Evolutionary conservation across 2,888 invertebrate genomes (phyloP).

Genomic region (Drosophila stalkeri): DNA sequence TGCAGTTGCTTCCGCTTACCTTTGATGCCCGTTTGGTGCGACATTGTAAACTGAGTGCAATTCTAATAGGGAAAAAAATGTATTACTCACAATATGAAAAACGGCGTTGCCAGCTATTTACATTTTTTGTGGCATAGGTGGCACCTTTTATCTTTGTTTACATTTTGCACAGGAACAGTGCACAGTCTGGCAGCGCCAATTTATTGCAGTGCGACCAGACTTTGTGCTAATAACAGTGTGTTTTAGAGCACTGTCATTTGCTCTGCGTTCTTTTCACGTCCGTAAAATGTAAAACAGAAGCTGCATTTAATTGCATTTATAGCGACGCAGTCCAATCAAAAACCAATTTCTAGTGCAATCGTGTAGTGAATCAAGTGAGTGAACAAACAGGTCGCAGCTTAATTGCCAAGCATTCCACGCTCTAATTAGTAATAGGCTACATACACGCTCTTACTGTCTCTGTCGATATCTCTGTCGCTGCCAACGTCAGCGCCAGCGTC

Average conservation of each 20-base stretch:
- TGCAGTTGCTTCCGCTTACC: slow-evolving; percentile 86
- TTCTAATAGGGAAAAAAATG: slow-evolving; percentile 47
- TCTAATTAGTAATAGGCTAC: slow-evolving; percentile 40
- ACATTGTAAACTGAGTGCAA: slow-evolving; percentile 87
- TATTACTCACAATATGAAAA: slow-evolving; percentile 69
- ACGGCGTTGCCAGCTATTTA: slow-evolving; percentile 40
- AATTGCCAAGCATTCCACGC: slow-evolving; percentile 12
- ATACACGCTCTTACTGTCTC: slow-evolving; percentile 24
- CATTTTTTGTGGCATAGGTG: slow-evolving; percentile 8
- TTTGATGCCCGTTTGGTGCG: slow-evolving; percentile 96
- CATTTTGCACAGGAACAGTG: slow-evolving; percentile 38
- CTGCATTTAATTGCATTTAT: slow-evolving; percentile 70
- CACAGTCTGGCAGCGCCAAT: slow-evolving; percentile 31
- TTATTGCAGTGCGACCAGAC: slow-evolving; percentile 27
- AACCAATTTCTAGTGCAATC: slow-evolving; percentile 59
- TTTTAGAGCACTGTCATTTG: slow-evolving; percentile 41
- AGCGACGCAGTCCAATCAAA: slow-evolving; percentile 37
- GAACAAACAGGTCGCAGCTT: not conserved
- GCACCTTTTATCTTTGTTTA: slow-evolving; percentile 44
- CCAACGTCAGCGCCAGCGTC: slow-evolving; percentile 52
- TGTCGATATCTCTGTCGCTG: slow-evolving; percentile 42
- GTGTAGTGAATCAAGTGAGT: slow-evolving; percentile 69
- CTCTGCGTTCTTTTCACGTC: slow-evolving; percentile 63
- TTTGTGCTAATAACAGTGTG: not conserved
- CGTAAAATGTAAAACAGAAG: slow-evolving; percentile 73